Evolutionary conservation across 2,113 vertebrate genomes (phyloP).

Genomic region (Limanda limanda): DNA sequence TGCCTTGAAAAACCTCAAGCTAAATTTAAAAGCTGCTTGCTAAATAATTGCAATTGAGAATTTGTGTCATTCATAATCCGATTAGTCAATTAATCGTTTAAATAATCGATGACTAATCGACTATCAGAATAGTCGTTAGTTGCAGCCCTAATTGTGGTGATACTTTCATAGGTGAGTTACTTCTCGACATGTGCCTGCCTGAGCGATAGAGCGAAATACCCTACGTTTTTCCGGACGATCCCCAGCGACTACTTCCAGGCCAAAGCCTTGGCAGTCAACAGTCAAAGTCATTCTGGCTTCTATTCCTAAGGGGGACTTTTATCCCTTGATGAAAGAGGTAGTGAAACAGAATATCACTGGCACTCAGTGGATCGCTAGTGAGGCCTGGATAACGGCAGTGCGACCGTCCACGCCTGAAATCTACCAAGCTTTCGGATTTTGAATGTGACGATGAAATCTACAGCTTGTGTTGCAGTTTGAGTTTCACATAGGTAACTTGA

Average conservation of each 20-base stretch:
- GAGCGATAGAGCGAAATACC: slow-evolving; percentile 80
- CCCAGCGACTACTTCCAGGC: slow-evolving; percentile 82
- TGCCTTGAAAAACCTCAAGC: too few species aligned
- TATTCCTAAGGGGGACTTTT: slow-evolving; percentile 80
- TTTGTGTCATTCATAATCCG: too few species aligned
- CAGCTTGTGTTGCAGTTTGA: too few species aligned
- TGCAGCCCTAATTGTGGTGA: too few species aligned
- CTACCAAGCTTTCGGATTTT: slow-evolving; percentile 65
- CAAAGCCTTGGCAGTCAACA: slow-evolving; percentile 80
- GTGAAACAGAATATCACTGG: slow-evolving; percentile 81
- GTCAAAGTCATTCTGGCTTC: slow-evolving; percentile 83
- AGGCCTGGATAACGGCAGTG: slow-evolving; percentile 79
- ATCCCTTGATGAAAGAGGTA: slow-evolving; percentile 80
- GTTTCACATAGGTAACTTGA: too few species aligned
- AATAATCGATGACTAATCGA: too few species aligned
- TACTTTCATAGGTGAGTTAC: slow-evolving; percentile 79
- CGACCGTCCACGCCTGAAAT: slow-evolving; percentile 76
- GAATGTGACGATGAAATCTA: too few species aligned
- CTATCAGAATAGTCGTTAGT: too few species aligned
- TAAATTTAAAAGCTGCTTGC: too few species aligned
- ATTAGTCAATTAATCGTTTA: too few species aligned
- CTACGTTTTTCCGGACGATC: slow-evolving; percentile 82
- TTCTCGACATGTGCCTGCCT: slow-evolving; percentile 83
- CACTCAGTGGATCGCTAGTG: slow-evolving; percentile 86
- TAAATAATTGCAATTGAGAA: too few species aligned